phyloP scores from a whole-genome alignment of 2,888 invertebrate species.

The Plagodis pulveraria region DNA sequence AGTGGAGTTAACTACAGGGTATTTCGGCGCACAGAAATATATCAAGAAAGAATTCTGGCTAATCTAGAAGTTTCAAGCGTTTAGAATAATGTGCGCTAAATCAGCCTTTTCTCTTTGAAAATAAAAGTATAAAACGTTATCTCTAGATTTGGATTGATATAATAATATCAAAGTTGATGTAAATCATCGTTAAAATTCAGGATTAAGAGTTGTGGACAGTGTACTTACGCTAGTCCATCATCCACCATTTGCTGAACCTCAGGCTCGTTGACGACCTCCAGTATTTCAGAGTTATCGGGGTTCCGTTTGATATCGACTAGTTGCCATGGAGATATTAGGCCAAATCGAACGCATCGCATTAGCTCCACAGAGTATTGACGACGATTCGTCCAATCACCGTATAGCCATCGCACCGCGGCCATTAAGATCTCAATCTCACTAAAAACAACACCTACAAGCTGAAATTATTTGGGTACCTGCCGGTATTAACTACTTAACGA shows the following conservation, averaged over 20 bases:
- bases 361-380: slow-evolving; percentile 84
- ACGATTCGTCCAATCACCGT: slow-evolving; percentile 88
- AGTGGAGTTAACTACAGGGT: too few relatives aligned
- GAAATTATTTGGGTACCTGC: too few relatives aligned
- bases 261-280: slow-evolving; percentile 87
- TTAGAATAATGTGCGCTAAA: too few relatives aligned
- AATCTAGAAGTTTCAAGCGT: too few relatives aligned
- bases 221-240: slow-evolving; percentile 90
- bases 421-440: slow-evolving; percentile 91
- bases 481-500: too few relatives aligned
- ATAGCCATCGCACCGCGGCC: slow-evolving; percentile 92
- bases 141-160: background rate
- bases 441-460: slow-evolving; percentile 6
- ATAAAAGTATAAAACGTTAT: too few relatives aligned
- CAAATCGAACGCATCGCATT: slow-evolving; percentile 90
- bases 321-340: slow-evolving; percentile 92
- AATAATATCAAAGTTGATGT: too few relatives aligned
- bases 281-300: slow-evolving; percentile 89
- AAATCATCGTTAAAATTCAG: background rate
- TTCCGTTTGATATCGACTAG: slow-evolving; percentile 91
- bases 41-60: too few relatives aligned
- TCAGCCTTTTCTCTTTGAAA: background rate
- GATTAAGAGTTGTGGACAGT: slow-evolving; percentile 68
- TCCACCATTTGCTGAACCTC: slow-evolving; percentile 91
- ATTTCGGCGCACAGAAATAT: too few relatives aligned